Percentiles rank a stretch among this genome's conserved stretches.
Conservation (phyloP, 2,797 vertebrate genomes). For the Silurus aristotelis region DNA sequence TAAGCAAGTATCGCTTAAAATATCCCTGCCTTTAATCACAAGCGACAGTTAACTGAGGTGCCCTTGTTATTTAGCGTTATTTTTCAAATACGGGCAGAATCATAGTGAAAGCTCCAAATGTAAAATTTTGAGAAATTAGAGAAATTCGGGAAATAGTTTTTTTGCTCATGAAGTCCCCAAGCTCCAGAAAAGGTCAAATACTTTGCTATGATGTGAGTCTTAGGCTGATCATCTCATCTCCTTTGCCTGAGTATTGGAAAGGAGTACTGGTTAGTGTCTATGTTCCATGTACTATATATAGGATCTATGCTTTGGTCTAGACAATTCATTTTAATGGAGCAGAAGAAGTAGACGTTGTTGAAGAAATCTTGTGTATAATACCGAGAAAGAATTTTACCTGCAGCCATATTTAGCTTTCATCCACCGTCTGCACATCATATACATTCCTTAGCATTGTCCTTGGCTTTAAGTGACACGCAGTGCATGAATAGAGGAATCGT, state of each 20-base stretch:
- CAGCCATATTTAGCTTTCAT: no score
- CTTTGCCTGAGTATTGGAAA: neutral
- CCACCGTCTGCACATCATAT: neutral
- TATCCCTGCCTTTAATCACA: neutral
- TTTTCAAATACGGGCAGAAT: neutral
- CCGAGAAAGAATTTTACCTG: no score
- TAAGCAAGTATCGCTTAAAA: neutral
- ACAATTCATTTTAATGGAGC: neutral
- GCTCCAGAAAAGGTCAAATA: neutral
- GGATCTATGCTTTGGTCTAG: neutral
- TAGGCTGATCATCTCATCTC: neutral
- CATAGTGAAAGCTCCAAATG: neutral
- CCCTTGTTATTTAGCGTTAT: neutral
- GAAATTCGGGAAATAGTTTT: no score
- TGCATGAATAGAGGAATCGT: neutral
- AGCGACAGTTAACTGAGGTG: neutral
- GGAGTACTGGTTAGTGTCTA: neutral
- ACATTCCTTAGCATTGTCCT: neutral
- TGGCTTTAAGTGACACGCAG: neutral
- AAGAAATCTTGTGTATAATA: neutral
- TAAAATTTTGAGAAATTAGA: neutral
- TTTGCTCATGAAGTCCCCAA: no score
- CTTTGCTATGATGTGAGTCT: neutral
- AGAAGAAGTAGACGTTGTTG: neutral
- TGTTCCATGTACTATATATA: neutral